Evolutionary conservation across 2,888 invertebrate genomes (phyloP), one percentile per base, ranked within the genome.

Genomic region (Luperina nickerlii): DNA sequence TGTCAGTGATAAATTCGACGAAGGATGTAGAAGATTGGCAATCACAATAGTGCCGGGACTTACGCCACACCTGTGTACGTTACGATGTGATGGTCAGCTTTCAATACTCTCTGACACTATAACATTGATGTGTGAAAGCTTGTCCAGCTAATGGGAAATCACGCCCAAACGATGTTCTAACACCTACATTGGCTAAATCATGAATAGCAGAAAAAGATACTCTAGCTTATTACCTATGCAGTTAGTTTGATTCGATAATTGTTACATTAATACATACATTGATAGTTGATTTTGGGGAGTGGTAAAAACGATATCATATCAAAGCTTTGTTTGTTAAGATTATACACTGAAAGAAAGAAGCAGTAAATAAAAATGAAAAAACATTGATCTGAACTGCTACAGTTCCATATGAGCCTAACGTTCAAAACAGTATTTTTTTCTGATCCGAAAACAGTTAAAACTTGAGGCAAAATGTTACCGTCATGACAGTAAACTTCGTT

Each of bases 91-190:
- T 76, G 83, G 70, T 74, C 73, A 85, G 82, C 76, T 85, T 85
- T 74, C 85, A 54, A 72, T 75, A 51, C 71, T 48, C 48, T 62
- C 69, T 48, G 62, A 63, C 57, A 84, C 48, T 60, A 24, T 15
- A 83, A 24, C 74, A 69, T 48, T 69, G 85, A 81, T 78, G 75
- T 79, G 81, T 82, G 89, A 89, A 88, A 89, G 89, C 78, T 72
- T 73, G 78, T 78, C 48, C 54, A 60, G 73, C n/a, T 81, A 67
- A 83, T 82, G 65, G 70, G 54, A 69, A 71, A 72, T 68, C 75
- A 72, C 81, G 73, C 81, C 80, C 78, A 76, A 82, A 84, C 66
- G 65, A 62, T 79, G 85, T 82, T 62, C 68, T 67, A 67, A 78
- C 82, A 72, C 87, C 83, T 74, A 87, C 78, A 45, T 71, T 76